These are phyloP conservation scores for Scaptomyza polygonia DNA, from an alignment of 2,888 invertebrate species.

Conservation along the genomic window DNA sequence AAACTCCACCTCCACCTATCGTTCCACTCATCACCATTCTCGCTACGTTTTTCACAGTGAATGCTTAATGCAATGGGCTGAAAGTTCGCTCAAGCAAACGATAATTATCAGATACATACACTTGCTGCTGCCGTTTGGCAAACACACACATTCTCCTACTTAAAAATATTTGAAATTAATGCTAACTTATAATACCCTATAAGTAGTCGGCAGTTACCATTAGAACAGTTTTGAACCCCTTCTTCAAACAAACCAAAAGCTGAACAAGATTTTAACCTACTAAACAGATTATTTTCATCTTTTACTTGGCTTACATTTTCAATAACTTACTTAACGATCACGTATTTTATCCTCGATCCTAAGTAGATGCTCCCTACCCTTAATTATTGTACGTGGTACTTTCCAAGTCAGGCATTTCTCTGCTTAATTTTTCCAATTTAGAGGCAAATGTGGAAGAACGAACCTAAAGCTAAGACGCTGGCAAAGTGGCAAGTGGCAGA, in stretches of 20 bases:
- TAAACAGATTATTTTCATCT: too few relatives aligned
- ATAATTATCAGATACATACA: constrained; percentile 69
- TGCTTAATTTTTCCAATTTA: constrained; percentile 60
- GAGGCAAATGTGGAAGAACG: constrained; percentile 24
- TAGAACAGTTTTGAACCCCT: too few relatives aligned
- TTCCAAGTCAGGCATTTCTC: background rate
- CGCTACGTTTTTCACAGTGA: constrained; percentile 7
- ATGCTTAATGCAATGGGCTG: constrained; percentile 15
- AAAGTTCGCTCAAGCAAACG: constrained; percentile 53
- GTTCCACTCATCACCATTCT: background rate
- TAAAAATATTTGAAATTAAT: constrained; percentile 64
- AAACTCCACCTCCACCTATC: constrained; percentile 7
- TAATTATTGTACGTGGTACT: constrained; percentile 8
- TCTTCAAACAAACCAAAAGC: too few relatives aligned
- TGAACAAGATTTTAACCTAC: too few relatives aligned
- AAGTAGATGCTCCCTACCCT: background rate
- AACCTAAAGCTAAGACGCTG: constrained; percentile 33
- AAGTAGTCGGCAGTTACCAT: background rate
- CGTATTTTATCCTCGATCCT: too few relatives aligned
- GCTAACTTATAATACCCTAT: constrained; percentile 43
- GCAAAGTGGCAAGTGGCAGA: background rate
- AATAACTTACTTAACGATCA: too few relatives aligned
- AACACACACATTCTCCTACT: constrained; percentile 11
- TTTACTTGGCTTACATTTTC: too few relatives aligned
- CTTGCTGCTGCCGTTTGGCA: constrained; percentile 5